These are phyloP conservation scores for Galagoides demidoff DNA, from an alignment of 2,797 vertebrate genomes.

Conservation along the genomic window DNA sequence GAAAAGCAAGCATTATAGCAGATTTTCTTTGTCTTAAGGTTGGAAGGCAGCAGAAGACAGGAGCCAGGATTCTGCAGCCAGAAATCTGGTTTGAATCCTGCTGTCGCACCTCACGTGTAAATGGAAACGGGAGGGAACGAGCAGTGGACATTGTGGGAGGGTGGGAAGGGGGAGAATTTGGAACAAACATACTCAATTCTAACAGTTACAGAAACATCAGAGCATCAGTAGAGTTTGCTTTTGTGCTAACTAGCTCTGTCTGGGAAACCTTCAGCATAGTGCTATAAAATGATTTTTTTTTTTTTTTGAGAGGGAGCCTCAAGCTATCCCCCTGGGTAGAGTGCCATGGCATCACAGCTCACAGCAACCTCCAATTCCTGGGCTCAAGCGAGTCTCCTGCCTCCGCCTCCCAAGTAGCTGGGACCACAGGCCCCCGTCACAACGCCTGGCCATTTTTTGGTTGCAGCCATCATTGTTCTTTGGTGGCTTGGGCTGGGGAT, in stretches of 20 bases:
- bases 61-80: background rate
- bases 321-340: too few species aligned
- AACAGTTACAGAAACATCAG: background rate
- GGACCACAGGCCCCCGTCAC: too few species aligned
- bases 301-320: too few species aligned
- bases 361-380: too few species aligned
- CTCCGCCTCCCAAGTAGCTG: too few species aligned
- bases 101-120: background rate
- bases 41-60: background rate
- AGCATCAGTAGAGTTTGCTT: background rate
- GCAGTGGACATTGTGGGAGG: background rate
- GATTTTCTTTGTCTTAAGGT: background rate
- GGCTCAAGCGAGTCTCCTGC: too few species aligned
- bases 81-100: background rate
- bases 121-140: background rate
- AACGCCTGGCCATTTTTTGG: too few species aligned
- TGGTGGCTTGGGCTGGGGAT: too few species aligned
- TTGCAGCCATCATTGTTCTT: too few species aligned
- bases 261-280: background rate
- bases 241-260: background rate
- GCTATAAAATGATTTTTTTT: background rate
- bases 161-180: background rate
- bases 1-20: background rate
- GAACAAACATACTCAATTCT: background rate
- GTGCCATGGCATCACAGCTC: too few species aligned